These are phyloP conservation scores for Brachyopa scutellaris DNA, from an alignment of 2,888 invertebrate species.

Conservation along the genomic window DNA sequence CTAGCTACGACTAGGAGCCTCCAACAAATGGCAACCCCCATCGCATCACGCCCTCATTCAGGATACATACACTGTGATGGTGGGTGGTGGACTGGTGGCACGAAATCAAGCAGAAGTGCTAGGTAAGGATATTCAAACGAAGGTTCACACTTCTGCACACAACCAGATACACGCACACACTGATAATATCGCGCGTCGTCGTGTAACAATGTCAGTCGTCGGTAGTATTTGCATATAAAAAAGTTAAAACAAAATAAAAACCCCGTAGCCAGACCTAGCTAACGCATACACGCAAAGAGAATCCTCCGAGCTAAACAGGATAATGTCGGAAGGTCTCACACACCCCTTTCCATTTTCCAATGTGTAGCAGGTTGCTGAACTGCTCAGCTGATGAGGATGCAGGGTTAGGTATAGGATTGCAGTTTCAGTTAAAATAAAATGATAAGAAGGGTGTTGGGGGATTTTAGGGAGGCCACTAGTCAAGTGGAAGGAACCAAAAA, in stretches of 20 bases:
- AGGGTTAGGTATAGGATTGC: slow-evolving; percentile 40
- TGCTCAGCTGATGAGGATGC: background rate
- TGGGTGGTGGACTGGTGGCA: slow-evolving; percentile 41
- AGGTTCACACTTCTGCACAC: slow-evolving; percentile 23
- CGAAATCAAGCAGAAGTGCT: slow-evolving; percentile 67
- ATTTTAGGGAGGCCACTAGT: slow-evolving; percentile 38
- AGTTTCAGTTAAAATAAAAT: slow-evolving; percentile 30
- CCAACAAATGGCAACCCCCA: slow-evolving; percentile 29
- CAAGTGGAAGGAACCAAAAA: slow-evolving; percentile 64
- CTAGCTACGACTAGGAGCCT: background rate
- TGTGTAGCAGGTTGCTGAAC: background rate
- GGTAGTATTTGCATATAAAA: slow-evolving; percentile 25
- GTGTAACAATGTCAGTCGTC: background rate
- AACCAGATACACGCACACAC: slow-evolving; percentile 13
- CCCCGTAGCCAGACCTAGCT: slow-evolving; percentile 28
- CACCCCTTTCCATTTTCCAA: slow-evolving; percentile 8
- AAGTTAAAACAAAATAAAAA: slow-evolving; percentile 33
- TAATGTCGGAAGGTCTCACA: slow-evolving; percentile 29
- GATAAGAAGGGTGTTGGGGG: slow-evolving; percentile 40
- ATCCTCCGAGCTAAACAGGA: slow-evolving; percentile 19
- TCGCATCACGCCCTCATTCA: background rate
- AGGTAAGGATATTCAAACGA: slow-evolving; percentile 34
- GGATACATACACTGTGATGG: slow-evolving; percentile 17
- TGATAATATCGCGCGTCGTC: background rate
- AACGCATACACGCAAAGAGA: too few species aligned